Evolutionary conservation across 2,888 invertebrate genomes (phyloP).

Genomic region (Diarsia mendica): DNA sequence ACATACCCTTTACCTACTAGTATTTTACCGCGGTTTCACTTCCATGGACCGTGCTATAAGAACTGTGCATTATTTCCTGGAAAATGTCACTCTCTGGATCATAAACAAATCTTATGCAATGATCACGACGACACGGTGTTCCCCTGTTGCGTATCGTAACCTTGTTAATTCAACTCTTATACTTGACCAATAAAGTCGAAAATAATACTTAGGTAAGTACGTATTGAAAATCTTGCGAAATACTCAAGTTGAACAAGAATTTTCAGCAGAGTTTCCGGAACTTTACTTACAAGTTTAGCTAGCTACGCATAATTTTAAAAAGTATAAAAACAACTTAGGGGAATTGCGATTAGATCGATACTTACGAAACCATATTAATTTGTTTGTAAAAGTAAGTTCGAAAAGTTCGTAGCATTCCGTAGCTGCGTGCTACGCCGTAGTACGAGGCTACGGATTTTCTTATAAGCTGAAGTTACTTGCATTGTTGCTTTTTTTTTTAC

Average conservation of each 20-base stretch:
- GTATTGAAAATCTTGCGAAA: background rate
- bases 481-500: constrained; percentile 1
- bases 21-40: background rate
- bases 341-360: constrained; percentile 21
- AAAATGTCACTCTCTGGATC: background rate
- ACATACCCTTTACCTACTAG: too few species aligned
- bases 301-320: background rate
- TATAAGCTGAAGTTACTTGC: background rate
- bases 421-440: constrained; percentile 54
- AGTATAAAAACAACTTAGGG: background rate
- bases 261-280: constrained; percentile 17
- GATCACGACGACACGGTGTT: background rate
- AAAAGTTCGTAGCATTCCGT: constrained; percentile 61
- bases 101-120: background rate
- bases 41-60: background rate
- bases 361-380: constrained; percentile 23
- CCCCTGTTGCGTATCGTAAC: background rate
- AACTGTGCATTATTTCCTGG: background rate
- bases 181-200: background rate
- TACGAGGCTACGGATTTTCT: constrained; percentile 45
- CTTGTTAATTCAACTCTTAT: background rate
- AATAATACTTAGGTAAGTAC: background rate
- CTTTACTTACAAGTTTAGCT: background rate
- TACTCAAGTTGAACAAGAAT: constrained; percentile 1
- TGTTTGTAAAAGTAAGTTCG: constrained; percentile 14